Conservation (phyloP, 2,888 invertebrate genomes). For the Flexamia atlantica region DNA sequence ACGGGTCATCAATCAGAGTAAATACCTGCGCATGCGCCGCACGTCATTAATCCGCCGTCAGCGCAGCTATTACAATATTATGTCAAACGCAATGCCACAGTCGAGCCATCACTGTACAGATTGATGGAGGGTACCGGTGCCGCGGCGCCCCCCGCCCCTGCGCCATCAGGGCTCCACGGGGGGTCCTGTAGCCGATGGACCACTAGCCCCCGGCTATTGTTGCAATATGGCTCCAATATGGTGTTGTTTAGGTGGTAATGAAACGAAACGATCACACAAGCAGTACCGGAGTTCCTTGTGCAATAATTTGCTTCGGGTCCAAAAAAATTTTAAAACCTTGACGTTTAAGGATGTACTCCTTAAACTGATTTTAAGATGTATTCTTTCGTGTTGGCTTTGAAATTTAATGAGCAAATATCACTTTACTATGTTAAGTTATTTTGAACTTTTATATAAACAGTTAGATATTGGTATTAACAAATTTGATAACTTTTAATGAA, state of each 20-base stretch:
- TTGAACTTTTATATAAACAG: too few species aligned
- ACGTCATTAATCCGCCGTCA: constrained; percentile 48
- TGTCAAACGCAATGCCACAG: constrained; percentile 47
- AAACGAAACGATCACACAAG: too few species aligned
- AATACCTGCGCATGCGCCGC: constrained; percentile 47
- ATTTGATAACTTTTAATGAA: too few species aligned
- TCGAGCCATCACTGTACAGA: constrained; percentile 29
- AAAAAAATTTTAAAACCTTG: too few species aligned
- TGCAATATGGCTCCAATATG: constrained; percentile 23
- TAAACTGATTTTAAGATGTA: too few species aligned
- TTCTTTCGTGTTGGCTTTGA: too few species aligned
- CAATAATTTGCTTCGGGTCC: too few species aligned
- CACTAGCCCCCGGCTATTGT: constrained; percentile 21
- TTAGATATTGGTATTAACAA: too few species aligned
- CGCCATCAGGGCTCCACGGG: background rate
- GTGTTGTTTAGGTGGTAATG: background rate
- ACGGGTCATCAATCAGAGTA: constrained; percentile 36
- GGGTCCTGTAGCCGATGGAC: background rate
- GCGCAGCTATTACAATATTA: constrained; percentile 58
- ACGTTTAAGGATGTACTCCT: too few species aligned
- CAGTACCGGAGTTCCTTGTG: too few species aligned
- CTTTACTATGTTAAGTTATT: too few species aligned
- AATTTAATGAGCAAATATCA: too few species aligned
- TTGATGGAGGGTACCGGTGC: constrained; percentile 27
- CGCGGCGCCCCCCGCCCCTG: background rate